Evolutionary conservation across 2,113 vertebrate species (phyloP).

Genomic region (Xenopus tropicalis): UCB_Xtro_10.0 CM004444.2:158914501-158915000

Average conservation of each 20-base stretch:
- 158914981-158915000: slow-evolving; percentile 34
- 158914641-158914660: too few species aligned
- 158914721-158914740: too few species aligned
- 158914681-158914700: too few species aligned
- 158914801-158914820: not conserved
- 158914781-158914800: not conserved
- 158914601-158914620: too few species aligned
- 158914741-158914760: not conserved
- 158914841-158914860: slow-evolving; percentile 51
- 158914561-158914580: too few species aligned
- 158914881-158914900: slow-evolving; percentile 51
- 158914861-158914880: slow-evolving; percentile 47
- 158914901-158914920: slow-evolving; percentile 52
- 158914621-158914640: too few species aligned
- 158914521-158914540: too few species aligned
- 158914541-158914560: too few species aligned
- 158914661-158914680: too few species aligned
- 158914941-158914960: slow-evolving; percentile 40
- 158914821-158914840: slow-evolving; percentile 39
- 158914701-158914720: too few species aligned
- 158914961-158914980: slow-evolving; percentile 49
- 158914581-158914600: too few species aligned
- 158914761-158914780: not conserved
- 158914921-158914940: slow-evolving; percentile 48
- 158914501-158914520: too few species aligned